Percentiles rank a stretch among this genome's conserved stretches.
phyloP scores from a whole-genome alignment of 2,113 vertebrate species.

The Pica pica region DNA sequence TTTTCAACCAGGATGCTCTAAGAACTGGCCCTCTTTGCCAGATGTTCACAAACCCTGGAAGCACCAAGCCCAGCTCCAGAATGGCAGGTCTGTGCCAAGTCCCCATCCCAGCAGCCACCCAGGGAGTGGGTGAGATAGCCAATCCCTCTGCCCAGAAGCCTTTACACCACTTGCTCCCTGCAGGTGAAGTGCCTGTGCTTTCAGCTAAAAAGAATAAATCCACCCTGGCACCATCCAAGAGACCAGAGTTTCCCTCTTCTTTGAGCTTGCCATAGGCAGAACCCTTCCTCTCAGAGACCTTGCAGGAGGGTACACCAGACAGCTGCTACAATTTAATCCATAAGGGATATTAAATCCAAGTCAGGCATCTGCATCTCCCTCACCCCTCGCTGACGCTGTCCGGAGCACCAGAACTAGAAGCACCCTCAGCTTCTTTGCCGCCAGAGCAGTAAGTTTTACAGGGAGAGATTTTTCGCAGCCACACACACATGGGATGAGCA shows the following conservation, averaged over 20 bases:
- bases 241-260: background rate
- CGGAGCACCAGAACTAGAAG: background rate
- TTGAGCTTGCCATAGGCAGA: background rate
- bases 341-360: background rate
- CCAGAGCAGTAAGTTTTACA: background rate
- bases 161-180: background rate
- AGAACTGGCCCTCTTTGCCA: background rate
- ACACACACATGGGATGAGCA: rapidly evolving
- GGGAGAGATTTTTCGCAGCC: background rate
- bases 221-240: background rate
- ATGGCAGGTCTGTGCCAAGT: background rate
- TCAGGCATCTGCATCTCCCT: background rate
- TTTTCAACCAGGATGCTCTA: rapidly evolving
- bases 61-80: background rate
- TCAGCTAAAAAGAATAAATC: background rate
- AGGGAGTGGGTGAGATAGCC: background rate
- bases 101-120: background rate
- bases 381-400: rapidly evolving
- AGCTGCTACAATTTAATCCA: background rate
- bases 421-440: no score
- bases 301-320: background rate
- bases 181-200: background rate
- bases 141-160: background rate
- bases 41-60: background rate
- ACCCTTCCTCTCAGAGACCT: background rate